Conservation (phyloP, 2,888 invertebrate species). For the Brachyopa scutellaris region DNA sequence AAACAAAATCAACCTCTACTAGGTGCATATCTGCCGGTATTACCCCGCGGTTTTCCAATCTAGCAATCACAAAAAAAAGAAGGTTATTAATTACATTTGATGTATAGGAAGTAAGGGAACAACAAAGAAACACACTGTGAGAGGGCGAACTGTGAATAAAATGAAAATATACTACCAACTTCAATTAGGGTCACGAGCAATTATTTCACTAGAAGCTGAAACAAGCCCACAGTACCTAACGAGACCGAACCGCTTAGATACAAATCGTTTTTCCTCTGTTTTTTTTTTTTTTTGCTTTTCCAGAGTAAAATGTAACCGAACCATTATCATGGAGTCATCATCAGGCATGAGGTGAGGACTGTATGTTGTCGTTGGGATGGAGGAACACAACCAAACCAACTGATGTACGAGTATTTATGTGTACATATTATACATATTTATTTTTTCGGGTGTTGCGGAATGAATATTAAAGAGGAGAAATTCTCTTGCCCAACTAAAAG, state of each 20-base stretch:
- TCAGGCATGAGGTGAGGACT: too few relatives aligned
- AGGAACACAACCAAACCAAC: too few relatives aligned
- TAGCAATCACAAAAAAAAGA: slow-evolving; percentile 67
- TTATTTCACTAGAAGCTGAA: slow-evolving; percentile 48
- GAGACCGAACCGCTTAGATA: slow-evolving; percentile 51
- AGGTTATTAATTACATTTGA: slow-evolving; percentile 67
- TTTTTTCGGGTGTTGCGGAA: slow-evolving; percentile 46
- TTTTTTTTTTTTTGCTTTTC: slow-evolving; percentile 8
- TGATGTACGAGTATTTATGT: slow-evolving; percentile 29
- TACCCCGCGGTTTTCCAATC: slow-evolving; percentile 30
- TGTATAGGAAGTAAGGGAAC: slow-evolving; percentile 14
- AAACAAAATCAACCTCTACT: slow-evolving; percentile 35
- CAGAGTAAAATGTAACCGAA: slow-evolving; percentile 34
- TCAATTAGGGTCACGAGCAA: slow-evolving; percentile 69
- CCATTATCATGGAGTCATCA: slow-evolving; percentile 58
- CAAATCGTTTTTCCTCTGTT: slow-evolving; percentile 40
- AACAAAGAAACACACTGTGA: not conserved
- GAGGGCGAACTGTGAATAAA: slow-evolving; percentile 41
- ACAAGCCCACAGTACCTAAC: slow-evolving; percentile 43
- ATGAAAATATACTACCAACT: slow-evolving; percentile 51
- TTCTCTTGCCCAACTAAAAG: not conserved
- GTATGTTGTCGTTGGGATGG: too few relatives aligned
- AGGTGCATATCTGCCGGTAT: slow-evolving; percentile 22
- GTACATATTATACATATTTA: slow-evolving; percentile 51
- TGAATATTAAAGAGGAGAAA: slow-evolving; percentile 62